Base-by-base conservation (phyloP, 2,888 invertebrate species). In the Dioctria linearis region DNA sequence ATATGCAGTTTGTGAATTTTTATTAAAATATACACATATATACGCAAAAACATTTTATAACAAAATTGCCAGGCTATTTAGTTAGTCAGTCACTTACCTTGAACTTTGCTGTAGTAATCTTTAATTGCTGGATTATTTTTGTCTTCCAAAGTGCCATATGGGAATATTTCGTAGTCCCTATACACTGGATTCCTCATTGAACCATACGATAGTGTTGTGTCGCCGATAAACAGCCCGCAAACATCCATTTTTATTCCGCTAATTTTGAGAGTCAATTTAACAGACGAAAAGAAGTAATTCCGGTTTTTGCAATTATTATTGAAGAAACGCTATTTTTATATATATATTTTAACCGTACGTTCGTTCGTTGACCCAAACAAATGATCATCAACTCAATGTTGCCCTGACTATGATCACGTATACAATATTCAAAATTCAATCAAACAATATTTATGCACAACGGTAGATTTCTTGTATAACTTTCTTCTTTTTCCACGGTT, bases 91-190 rank as follows among this genome's bases (percentile, higher is more conserved):
- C 65, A 51, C 13, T 67, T 87, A 88, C 88, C 88, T 88, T 88
- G 87, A 81, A 88, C 88, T 83, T 86, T 86, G 79, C 86, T 87
- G 84, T 88, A 88, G 49, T 88, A 86, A 83, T 88, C 88, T 84
- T 87, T 88, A 81, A 85, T 85, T 4, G 86, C 79, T 71, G 82
- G 86, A 49, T 82, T 84, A 66, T 83, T 83, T 49, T 86, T 85
- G 49, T 81, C 80, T 82, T 88, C 88, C 80, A 88, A 83, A 49
- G 88, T 86, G 46, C 88, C 88, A 85, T 88, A 88, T 80, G 88
- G 88, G 71, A 90, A 90, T 83, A 90, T 89, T 83, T 91, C 91
- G 84, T 90, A 91, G 84, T 90, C 90, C 39, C 90, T 87, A 85
- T 90, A 91, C 78, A 90, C 87, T 13, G 89, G 85, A 73, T 86